Conservation (phyloP, 2,888 invertebrate species). For the Willowsia nigromaculata region DNA sequence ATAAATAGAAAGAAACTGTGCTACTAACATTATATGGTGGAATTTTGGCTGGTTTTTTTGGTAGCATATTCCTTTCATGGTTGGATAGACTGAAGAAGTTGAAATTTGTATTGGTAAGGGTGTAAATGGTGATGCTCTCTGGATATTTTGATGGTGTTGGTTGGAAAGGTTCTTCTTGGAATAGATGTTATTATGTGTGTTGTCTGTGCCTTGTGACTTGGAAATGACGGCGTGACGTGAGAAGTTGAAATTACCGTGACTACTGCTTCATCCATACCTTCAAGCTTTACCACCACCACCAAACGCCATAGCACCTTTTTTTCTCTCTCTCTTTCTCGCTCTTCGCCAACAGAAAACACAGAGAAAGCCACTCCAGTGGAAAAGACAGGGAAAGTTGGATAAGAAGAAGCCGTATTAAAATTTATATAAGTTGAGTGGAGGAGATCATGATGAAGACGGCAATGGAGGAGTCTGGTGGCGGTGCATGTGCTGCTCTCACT, state of each 20-base stretch:
- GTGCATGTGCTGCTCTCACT: conserved; percentile 51
- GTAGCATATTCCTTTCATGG: neutral
- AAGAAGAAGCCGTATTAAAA: conserved; percentile 36
- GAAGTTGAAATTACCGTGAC: neutral
- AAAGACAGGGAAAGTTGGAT: neutral
- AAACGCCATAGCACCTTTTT: neutral
- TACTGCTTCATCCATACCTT: neutral
- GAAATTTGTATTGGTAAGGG: conserved; percentile 1
- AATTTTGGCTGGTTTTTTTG: neutral
- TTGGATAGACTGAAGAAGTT: neutral
- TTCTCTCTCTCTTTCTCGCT: too few species aligned
- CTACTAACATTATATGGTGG: neutral
- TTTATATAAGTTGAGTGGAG: neutral
- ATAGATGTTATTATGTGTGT: neutral
- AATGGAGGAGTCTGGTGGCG: neutral
- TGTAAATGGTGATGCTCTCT: neutral
- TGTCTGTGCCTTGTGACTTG: neutral
- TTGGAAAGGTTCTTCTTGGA: neutral
- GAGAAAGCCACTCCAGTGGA: neutral
- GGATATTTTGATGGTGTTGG: neutral
- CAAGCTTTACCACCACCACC: neutral
- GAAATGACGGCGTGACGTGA: conserved; percentile 16
- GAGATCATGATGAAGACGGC: neutral
- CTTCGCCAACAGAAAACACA: too few species aligned
- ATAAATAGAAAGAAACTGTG: neutral